These are phyloP conservation scores for Brachyhypopomus gauderio DNA, from an alignment of 2,113 vertebrate genomes.

Conservation along the genomic window DNA sequence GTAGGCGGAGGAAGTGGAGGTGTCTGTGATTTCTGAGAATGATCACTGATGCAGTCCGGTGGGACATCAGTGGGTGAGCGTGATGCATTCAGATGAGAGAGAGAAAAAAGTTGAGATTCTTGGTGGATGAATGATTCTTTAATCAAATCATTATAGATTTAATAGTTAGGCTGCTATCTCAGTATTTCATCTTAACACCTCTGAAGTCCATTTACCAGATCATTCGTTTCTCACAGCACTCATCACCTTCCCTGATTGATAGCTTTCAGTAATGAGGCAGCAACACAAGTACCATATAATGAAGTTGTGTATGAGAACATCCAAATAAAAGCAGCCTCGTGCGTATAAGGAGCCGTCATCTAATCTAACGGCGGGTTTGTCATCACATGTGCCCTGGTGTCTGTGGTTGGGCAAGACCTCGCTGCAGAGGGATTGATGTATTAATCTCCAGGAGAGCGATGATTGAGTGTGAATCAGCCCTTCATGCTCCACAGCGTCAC, in stretches of 20 bases:
- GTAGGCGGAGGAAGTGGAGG: too few relatives aligned
- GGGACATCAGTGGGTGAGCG: background rate
- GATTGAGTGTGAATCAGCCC: constrained; percentile 8
- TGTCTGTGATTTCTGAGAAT: too few relatives aligned
- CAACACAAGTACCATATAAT: background rate
- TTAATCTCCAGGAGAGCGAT: constrained; percentile 21
- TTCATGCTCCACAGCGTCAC: constrained; percentile 26
- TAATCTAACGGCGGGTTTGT: constrained; percentile 22
- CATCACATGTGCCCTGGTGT: constrained; percentile 1
- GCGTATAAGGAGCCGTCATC: constrained; percentile 32
- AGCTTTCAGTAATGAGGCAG: background rate
- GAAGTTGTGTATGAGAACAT: background rate
- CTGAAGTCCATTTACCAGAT: constrained; percentile 19
- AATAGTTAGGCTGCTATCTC: constrained; percentile 24
- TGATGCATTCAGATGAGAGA: background rate
- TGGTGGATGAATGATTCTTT: constrained; percentile 19
- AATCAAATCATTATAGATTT: constrained; percentile 23
- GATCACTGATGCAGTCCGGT: too few relatives aligned
- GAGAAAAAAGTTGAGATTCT: constrained; percentile 2
- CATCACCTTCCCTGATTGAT: background rate
- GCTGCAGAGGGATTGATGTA: constrained; percentile 42
- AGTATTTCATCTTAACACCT: constrained; percentile 16
- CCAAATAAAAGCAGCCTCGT: constrained; percentile 16
- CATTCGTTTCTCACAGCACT: constrained; percentile 1
- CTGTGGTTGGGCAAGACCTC: constrained; percentile 15